Conservation (phyloP, 2,797 vertebrate genomes). For the Tapirus indicus region DNA sequence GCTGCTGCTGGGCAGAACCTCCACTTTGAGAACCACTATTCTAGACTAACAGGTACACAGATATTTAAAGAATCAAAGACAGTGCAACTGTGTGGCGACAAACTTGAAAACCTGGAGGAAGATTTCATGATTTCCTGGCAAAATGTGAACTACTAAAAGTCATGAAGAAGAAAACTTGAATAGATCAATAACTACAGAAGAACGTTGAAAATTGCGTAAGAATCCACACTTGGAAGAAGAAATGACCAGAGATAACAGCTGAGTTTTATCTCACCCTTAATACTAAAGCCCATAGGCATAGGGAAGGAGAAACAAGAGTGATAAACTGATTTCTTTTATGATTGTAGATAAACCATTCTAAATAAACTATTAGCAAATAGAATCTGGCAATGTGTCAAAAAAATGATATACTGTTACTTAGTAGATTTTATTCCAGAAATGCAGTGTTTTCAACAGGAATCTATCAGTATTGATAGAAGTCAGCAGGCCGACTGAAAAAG, state of each 20-base stretch:
- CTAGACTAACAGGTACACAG: background rate
- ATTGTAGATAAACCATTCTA: background rate
- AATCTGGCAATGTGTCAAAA: background rate
- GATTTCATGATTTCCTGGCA: constrained; percentile 15
- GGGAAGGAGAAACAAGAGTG: background rate
- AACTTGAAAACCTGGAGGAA: background rate
- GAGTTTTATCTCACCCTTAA: background rate
- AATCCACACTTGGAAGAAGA: background rate
- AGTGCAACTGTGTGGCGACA: background rate
- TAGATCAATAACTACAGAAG: background rate
- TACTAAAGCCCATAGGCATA: background rate
- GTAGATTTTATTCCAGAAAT: constrained; percentile 12
- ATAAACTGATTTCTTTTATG: background rate
- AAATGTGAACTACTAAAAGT: background rate
- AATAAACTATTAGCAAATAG: background rate
- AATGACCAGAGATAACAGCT: background rate
- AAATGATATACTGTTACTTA: background rate
- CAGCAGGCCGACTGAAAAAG: background rate
- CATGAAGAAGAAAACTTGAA: constrained; percentile 33
- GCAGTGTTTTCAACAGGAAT: background rate
- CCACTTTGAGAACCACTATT: background rate
- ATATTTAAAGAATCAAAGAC: background rate
- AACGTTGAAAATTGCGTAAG: constrained; percentile 13
- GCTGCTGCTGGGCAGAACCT: background rate
- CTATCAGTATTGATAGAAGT: background rate